A percentile compares a stretch with the other conserved stretches of the same genome.
phyloP scores from a whole-genome alignment of 2,113 vertebrate species.

The Chionomys nivalis region DNA sequence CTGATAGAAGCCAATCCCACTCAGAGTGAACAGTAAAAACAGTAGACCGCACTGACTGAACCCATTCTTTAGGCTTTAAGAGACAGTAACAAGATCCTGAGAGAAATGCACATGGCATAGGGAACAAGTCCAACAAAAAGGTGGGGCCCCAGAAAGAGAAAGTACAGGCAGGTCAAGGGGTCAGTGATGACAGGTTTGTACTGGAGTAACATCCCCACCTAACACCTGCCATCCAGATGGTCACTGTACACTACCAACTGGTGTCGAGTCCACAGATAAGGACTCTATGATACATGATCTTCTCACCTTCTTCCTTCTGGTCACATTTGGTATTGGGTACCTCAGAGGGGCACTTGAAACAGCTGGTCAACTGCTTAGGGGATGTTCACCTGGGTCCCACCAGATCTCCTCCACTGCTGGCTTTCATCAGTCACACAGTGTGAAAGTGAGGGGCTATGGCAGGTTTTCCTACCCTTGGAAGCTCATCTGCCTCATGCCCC shows the following conservation, averaged over 20 bases:
- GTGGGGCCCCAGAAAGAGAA: not conserved
- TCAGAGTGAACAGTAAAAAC: not conserved
- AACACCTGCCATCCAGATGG: not conserved
- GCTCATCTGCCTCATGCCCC: not conserved
- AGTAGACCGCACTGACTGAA: not conserved
- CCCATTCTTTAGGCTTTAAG: not conserved
- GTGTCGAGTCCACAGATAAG: not conserved
- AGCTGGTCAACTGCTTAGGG: not conserved
- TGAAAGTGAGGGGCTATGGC: not conserved
- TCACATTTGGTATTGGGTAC: not conserved
- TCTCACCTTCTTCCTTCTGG: not conserved
- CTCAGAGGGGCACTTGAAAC: not conserved
- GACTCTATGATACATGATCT: not conserved
- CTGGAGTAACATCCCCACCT: not conserved
- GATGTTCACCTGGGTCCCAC: rapidly evolving
- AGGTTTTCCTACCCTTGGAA: not conserved
- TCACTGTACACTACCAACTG: too few species aligned
- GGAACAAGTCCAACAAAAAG: not conserved
- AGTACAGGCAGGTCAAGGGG: not conserved
- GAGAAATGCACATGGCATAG: too few species aligned
- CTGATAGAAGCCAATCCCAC: not conserved
- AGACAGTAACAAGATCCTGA: not conserved
- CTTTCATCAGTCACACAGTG: not conserved
- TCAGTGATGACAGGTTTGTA: too few species aligned
- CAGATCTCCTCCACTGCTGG: not conserved